Conservation (phyloP, 2,888 invertebrate genomes). For the Diadromus collaris region DNA sequence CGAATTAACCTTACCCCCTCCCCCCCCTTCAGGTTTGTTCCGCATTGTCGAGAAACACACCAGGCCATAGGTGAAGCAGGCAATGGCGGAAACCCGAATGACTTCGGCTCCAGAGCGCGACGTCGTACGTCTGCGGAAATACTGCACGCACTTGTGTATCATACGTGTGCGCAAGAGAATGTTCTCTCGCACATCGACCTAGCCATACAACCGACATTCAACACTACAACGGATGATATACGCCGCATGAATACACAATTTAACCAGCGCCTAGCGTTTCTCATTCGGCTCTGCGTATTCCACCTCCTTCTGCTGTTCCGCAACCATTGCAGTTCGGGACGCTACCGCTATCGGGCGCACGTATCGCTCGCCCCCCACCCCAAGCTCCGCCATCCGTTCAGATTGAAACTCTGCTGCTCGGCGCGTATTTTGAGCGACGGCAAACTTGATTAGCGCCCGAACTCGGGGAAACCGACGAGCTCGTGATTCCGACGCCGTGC, state of each 20-base stretch:
- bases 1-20: too few species aligned
- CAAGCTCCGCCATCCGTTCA: slow-evolving; percentile 11
- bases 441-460: slow-evolving; percentile 57
- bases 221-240: slow-evolving; percentile 57
- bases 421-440: slow-evolving; percentile 54
- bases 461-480: slow-evolving; percentile 30
- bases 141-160: slow-evolving; percentile 38
- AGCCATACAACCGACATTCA: slow-evolving; percentile 8
- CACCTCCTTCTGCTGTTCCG: slow-evolving; percentile 25
- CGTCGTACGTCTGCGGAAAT: slow-evolving; percentile 53
- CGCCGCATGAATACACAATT: slow-evolving; percentile 63
- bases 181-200: slow-evolving; percentile 29
- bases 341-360: slow-evolving; percentile 34
- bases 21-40: slow-evolving; percentile 5
- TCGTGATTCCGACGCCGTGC: slow-evolving; percentile 26
- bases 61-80: slow-evolving; percentile 31
- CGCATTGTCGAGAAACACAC: slow-evolving; percentile 32
- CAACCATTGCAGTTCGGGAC: slow-evolving; percentile 44
- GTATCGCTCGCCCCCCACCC: neutral
- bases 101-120: slow-evolving; percentile 38
- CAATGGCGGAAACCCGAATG: slow-evolving; percentile 28
- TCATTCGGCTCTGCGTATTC: slow-evolving; percentile 52
- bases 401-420: slow-evolving; percentile 46
- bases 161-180: slow-evolving; percentile 27
- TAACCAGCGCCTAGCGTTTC: slow-evolving; percentile 51